These are phyloP conservation scores for Philopedon plagiatum DNA, from an alignment of 2,888 invertebrate genomes.

Conservation along the genomic window DNA sequence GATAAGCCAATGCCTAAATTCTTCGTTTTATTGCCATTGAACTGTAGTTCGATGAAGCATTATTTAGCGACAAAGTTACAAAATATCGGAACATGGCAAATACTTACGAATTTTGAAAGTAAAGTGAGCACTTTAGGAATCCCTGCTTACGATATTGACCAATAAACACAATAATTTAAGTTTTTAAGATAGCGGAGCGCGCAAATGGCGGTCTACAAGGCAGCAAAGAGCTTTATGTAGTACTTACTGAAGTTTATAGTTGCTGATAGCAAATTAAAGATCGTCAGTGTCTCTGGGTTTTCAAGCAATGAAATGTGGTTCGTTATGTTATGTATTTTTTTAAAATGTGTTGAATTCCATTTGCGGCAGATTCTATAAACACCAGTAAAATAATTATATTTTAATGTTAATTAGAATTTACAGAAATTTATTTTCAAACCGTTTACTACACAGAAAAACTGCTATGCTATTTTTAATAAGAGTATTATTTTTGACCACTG, in stretches of 20 bases:
- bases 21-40: constrained; percentile 11
- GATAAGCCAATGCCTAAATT: constrained; percentile 3
- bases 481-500: too few species aligned
- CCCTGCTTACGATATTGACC: constrained; percentile 54
- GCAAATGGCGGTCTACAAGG: constrained; percentile 52
- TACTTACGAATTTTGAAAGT: background rate
- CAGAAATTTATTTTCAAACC: too few species aligned
- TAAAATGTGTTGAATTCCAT: background rate
- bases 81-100: constrained; percentile 5
- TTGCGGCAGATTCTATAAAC: background rate
- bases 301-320: background rate
- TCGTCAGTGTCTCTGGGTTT: constrained; percentile 25
- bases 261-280: constrained; percentile 36
- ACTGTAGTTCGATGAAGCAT: background rate
- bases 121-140: constrained; percentile 52
- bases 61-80: constrained; percentile 21
- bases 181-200: constrained; percentile 54
- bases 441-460: too few species aligned
- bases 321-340: background rate
- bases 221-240: constrained; percentile 63
- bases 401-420: too few species aligned
- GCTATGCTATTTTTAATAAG: too few species aligned
- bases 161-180: constrained; percentile 58
- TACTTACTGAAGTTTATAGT: constrained; percentile 61
- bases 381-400: background rate